These are phyloP conservation scores for Aleiodes testaceus DNA, from an alignment of 2,888 invertebrate species.

Conservation along the genomic window DNA sequence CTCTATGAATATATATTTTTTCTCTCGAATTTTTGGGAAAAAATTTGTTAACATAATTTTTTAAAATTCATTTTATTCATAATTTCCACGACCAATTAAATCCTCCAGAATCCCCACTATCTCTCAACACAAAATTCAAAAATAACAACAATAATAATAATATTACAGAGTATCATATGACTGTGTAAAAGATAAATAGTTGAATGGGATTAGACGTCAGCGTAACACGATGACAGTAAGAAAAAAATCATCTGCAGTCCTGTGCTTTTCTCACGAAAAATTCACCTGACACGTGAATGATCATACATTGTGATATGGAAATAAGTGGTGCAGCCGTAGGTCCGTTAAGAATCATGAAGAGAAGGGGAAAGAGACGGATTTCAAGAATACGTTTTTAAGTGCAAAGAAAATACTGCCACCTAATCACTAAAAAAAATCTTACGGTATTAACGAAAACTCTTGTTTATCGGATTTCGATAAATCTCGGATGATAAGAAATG, in stretches of 20 bases:
- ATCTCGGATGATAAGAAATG: slow-evolving; percentile 20
- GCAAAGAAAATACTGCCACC: not conserved
- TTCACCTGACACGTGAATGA: slow-evolving; percentile 23
- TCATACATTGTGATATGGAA: slow-evolving; percentile 6
- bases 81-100: no score
- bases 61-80: no score
- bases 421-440: slow-evolving; percentile 3
- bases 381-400: slow-evolving; percentile 1
- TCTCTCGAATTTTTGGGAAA: no score
- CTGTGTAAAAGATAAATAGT: slow-evolving; percentile 22
- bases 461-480: slow-evolving; percentile 10
- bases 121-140: not conserved
- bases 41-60: no score
- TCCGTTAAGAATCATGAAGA: no score
- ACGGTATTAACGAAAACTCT: not conserved
- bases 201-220: slow-evolving; percentile 26
- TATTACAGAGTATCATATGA: slow-evolving; percentile 15
- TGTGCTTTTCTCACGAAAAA: slow-evolving; percentile 29
- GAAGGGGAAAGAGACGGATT: not conserved
- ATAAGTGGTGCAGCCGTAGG: not conserved
- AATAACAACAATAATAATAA: slow-evolving; percentile 16
- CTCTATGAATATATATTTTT: not conserved
- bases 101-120: no score
- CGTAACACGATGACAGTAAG: slow-evolving; percentile 25
- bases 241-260: not conserved